Conservation (phyloP, 2,113 vertebrate species). For the Bos taurus region ARS-UCD2.0 NC_037337.1:29913001-29913500, state of each 20-base stretch:
- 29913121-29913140: not conserved
- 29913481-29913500: not conserved
- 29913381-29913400: not conserved
- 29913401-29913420: not conserved
- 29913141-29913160: not conserved
- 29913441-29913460: not conserved
- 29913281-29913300: not conserved
- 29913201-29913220: not conserved
- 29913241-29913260: not conserved
- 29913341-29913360: not conserved
- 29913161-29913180: not conserved
- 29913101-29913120: not conserved
- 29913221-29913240: not conserved
- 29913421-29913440: not conserved
- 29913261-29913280: not conserved
- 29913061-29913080: not conserved
- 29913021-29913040: not conserved
- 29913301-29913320: not conserved
- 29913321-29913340: not conserved
- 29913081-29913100: not conserved
- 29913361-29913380: not conserved
- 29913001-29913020: not conserved
- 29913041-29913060: not conserved
- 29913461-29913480: not conserved
- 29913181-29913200: not conserved